Conservation (phyloP, 1,140 invertebrate species). For the Leptinotarsa lineolata region DNA sequence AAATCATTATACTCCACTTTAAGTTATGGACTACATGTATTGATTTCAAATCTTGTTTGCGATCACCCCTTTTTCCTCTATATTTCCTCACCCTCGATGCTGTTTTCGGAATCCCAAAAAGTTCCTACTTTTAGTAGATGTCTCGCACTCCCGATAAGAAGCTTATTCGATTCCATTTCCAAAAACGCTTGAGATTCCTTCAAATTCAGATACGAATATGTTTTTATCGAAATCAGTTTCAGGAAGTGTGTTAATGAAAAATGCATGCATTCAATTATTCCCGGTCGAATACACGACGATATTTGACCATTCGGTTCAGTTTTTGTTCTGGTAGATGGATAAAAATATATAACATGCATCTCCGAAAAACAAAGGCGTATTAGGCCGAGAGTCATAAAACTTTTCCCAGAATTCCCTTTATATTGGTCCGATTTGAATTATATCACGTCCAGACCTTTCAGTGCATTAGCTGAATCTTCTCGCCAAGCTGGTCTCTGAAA, state of each 20-base stretch:
- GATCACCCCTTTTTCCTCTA: too few species aligned
- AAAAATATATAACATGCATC: conserved; percentile 6
- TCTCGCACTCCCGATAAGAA: too few species aligned
- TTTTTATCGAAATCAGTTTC: background rate
- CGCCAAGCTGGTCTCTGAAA: background rate
- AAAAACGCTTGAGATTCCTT: too few species aligned
- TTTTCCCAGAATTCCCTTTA: background rate
- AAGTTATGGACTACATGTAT: too few species aligned
- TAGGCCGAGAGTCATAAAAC: background rate
- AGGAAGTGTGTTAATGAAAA: background rate
- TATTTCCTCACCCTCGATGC: too few species aligned
- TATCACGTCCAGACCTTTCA: conserved; percentile 7
- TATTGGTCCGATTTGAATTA: conserved; percentile 6
- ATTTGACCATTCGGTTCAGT: background rate
- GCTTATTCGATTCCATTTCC: too few species aligned
- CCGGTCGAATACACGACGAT: background rate
- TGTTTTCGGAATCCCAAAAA: too few species aligned
- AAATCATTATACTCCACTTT: too few species aligned
- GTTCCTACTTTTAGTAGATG: too few species aligned
- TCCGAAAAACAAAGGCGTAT: background rate
- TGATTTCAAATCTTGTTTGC: too few species aligned
- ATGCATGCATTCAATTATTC: background rate
- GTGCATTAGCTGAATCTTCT: conserved; percentile 1
- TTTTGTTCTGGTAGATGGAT: background rate
- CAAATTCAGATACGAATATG: too few species aligned